A percentile compares a stretch with the other conserved stretches of the same genome.
Evolutionary conservation across 2,888 invertebrate genomes (phyloP).

Genomic region (Odontocolon sp.): DNA sequence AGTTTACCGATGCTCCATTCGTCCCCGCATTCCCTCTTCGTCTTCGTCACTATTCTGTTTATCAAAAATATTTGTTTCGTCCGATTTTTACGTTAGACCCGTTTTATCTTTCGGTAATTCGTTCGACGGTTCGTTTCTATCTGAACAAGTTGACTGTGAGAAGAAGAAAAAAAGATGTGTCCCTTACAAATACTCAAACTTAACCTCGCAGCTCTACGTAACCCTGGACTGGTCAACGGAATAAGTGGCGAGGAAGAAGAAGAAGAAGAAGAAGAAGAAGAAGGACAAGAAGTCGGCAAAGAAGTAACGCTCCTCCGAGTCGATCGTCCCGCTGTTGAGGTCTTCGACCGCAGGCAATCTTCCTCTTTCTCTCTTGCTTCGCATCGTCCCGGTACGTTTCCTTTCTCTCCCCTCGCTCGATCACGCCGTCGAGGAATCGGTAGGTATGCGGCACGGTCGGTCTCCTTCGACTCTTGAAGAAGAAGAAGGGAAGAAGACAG

Average conservation of each 20-base stretch:
- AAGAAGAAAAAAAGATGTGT: neutral
- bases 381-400: constrained; percentile 37
- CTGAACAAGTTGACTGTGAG: neutral
- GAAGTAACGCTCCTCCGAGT: constrained; percentile 48
- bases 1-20: neutral
- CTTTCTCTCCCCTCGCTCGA: constrained; percentile 21
- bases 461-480: neutral
- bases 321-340: constrained; percentile 52
- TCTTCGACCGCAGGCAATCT: constrained; percentile 55
- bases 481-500: constrained; percentile 18
- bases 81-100: neutral
- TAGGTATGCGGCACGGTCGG: constrained; percentile 23
- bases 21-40: neutral
- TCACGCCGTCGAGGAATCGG: constrained; percentile 34
- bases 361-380: constrained; percentile 6
- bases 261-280: constrained; percentile 30
- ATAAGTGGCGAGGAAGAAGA: constrained; percentile 14
- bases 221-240: neutral
- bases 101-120: neutral
- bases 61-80: constrained; percentile 47
- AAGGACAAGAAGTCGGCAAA: too few species aligned
- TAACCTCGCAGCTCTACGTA: neutral
- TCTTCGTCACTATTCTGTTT: neutral
- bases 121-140: neutral
- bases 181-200: neutral